Base-by-base conservation (phyloP, 2,797 vertebrate genomes). In the Malurus leucopterus region DNA sequence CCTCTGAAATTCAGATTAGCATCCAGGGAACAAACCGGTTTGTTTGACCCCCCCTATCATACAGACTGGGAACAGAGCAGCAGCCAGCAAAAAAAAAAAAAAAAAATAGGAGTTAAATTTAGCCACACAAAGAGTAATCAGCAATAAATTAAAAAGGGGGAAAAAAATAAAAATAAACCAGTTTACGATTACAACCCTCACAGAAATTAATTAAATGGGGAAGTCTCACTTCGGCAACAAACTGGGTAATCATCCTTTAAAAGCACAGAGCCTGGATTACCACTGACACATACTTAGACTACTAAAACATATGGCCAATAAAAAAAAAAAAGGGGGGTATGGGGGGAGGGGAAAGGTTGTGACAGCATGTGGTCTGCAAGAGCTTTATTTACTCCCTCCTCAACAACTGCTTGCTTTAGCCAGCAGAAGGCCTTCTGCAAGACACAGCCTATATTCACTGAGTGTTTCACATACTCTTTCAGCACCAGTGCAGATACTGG, bases 1-100 rank as follows among this genome's bases (percentile, higher is more conserved):
- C 80, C 91, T 94, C 90, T 90, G 90, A 94, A 96, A 96, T 95
- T 96, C 91, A 96, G 92, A 97, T 97, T 96, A 96, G 89, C 74
- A 96, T 90, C 86, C 50, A 79, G 93, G 87, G 75, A 95, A 92
- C 85, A 90, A 97, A 97, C 94, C 59, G 47, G 93, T 98, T 96
- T 94, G 68, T 85, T 67, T 91, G 79, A 86, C 49, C 41, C 32
- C 72, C 72, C 8, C 8, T 4, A 38, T 64, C 65, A 89, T 6
- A 87, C 54, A 89, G 93, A 92, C 38, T 50, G 15, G 58, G 78
- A 80, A 93, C 84, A 70, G 88, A 36, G 41, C 7, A 1, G 84
- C 43, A 79, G 65, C 54, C 43, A 17, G 12, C 57, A 59, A 75
- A 75, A 59, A 36, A 36, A 36, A 43, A 27, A 38, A 36, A 36